A percentile compares a stretch with the other conserved stretches of the same genome.
Evolutionary conservation across 1,140 invertebrate species (phyloP).

Genomic region (Macrotrachela quadricornifera): DNA sequence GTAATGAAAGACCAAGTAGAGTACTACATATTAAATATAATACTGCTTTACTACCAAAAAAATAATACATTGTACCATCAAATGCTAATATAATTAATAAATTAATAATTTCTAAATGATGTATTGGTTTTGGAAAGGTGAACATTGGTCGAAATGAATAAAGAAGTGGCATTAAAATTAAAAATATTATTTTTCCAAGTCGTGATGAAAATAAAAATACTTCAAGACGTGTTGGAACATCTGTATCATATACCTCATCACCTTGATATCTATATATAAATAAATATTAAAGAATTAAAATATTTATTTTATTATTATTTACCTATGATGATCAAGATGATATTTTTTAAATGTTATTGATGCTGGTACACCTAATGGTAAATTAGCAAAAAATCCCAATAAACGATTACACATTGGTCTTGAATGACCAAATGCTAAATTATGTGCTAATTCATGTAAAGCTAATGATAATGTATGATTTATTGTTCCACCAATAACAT

Average conservation of each 20-base stretch:
- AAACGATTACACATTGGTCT: conserved; percentile 56
- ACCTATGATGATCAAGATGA: conserved; percentile 76
- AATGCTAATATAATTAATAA: conserved; percentile 63
- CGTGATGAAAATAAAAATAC: conserved; percentile 75
- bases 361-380: conserved; percentile 79
- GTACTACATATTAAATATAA: conserved; percentile 65
- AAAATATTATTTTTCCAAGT: conserved; percentile 75
- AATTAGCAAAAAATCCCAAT: conserved; percentile 81
- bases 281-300: background rate
- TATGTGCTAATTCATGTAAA: conserved; percentile 90
- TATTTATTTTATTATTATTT: too few relatives aligned
- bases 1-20: conserved; percentile 76
- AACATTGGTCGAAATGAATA: conserved; percentile 76
- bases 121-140: conserved; percentile 65
- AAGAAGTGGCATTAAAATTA: conserved; percentile 84
- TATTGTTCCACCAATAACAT: conserved; percentile 83
- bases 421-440: conserved; percentile 77
- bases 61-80: conserved; percentile 52
- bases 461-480: conserved; percentile 92
- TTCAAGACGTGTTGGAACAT: conserved; percentile 77
- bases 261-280: conserved; percentile 58
- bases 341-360: conserved; percentile 93
- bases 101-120: conserved; percentile 56
- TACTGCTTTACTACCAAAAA: conserved; percentile 52
- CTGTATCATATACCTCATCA: conserved; percentile 76